These are phyloP conservation scores for Leuctra nigra DNA, from an alignment of 2,888 invertebrate genomes.

Conservation along the genomic window DNA sequence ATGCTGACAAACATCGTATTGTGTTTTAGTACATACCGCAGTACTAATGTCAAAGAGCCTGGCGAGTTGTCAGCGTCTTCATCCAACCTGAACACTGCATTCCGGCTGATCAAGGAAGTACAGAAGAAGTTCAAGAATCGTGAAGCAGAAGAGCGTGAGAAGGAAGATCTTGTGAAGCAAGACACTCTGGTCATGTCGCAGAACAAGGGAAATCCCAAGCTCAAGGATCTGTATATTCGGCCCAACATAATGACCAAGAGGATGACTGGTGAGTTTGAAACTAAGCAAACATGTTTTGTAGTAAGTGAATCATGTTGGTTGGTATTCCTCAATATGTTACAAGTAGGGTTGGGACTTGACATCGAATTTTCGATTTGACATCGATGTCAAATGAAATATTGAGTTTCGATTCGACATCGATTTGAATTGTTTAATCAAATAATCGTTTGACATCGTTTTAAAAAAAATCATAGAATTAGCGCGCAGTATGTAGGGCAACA, in stretches of 20 bases:
- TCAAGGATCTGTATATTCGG: conserved; percentile 95
- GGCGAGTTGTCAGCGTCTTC: conserved; percentile 93
- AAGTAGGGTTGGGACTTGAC: too few species aligned
- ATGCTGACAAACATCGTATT: too few species aligned
- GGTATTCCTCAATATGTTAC: background rate
- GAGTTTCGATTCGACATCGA: too few species aligned
- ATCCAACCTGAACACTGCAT: conserved; percentile 92
- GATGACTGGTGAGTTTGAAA: conserved; percentile 62
- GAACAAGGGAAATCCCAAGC: conserved; percentile 95
- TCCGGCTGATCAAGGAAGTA: conserved; percentile 96
- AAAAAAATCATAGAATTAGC: too few species aligned
- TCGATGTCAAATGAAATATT: too few species aligned
- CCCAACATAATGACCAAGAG: conserved; percentile 98
- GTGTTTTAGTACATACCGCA: conserved; percentile 78
- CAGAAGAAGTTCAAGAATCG: conserved; percentile 98
- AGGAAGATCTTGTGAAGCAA: conserved; percentile 97
- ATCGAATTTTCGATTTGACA: too few species aligned
- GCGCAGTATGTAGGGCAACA: too few species aligned
- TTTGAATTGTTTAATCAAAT: too few species aligned
- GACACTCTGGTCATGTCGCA: conserved; percentile 90
- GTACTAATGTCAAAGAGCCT: conserved; percentile 95
- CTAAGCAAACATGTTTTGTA: background rate
- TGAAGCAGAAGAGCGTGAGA: conserved; percentile 97
- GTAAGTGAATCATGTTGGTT: too few species aligned
- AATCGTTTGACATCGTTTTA: too few species aligned